Base-by-base conservation (phyloP, 2,113 vertebrate genomes). In the Poecile atricapillus region DNA sequence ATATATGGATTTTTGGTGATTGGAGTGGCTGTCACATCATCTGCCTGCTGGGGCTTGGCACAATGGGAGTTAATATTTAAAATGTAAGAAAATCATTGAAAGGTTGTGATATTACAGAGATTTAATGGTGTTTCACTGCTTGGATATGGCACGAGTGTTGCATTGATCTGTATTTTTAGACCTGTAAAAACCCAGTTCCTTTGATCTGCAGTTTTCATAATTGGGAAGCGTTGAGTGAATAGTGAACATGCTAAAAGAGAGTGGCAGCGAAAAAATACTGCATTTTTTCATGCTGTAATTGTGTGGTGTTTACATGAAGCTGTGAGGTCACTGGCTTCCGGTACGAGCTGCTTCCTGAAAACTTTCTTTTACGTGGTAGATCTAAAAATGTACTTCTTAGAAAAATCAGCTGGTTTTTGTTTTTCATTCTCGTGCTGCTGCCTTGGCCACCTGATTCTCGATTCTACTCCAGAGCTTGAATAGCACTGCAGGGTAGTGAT, bases 251-350 rank as follows among this genome's bases (percentile, higher is more conserved):
- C 65, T 87, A 7, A 58, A 87, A 92, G 83, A 76, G 87, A 64
- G 86, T 43, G 50, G 82, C n/a, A 76, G 58, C 6, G 41, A 93
- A 67, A 59, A 58, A 56, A 67, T 19, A 47, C 0, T 46, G 56
- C 46, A 55, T 11, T 17, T 78, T 82, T 69, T 92, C 41, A 17
- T 79, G 84, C 70, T 77, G 90, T 79, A 41, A 31, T 86, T 47
- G 83, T 85, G 69, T 79, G 87, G 83, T 95, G 63, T 93, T 93
- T 95, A 94, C 94, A 88, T 64, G 91, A 68, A 74, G 88, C 77
- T 87, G 50, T 96, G 94, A 97, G 94, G 92, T 96, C 96, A 97
- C 15, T 24, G 78, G 93, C 75, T 96, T 97, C 96, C 94, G 65
- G 68, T 74, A 77, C 10, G 44, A 94, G 82, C 94, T 49, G 65